Percentiles rank a stretch among this genome's conserved stretches.
These are phyloP conservation scores for Scleropages formosus DNA, from an alignment of 2,797 vertebrate species.

Conservation along the genomic window DNA sequence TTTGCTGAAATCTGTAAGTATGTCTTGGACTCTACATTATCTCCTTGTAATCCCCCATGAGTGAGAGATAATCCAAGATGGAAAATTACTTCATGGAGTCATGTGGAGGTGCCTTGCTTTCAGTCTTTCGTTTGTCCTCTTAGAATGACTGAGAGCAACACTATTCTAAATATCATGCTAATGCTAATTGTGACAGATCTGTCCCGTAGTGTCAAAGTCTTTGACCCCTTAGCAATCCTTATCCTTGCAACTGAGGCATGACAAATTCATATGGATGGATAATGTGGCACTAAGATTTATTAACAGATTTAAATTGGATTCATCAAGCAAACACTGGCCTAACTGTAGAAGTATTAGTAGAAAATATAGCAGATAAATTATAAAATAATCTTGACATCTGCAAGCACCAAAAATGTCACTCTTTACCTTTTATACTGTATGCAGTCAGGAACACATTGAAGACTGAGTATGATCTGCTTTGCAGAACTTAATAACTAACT, in stretches of 20 bases:
- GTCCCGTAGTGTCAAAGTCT: not conserved
- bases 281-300: not conserved
- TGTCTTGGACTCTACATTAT: not conserved
- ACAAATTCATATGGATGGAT: not conserved
- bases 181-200: not conserved
- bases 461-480: not conserved
- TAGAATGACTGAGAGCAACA: not conserved
- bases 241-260: not conserved
- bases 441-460: not conserved
- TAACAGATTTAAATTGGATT: constrained; percentile 12
- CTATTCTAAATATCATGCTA: not conserved
- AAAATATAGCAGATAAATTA: not conserved
- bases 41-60: too few relatives aligned
- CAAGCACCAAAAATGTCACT: constrained; percentile 4
- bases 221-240: not conserved
- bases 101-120: not conserved
- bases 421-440: not conserved
- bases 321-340: not conserved
- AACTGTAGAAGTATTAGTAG: not conserved
- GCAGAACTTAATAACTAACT: not conserved
- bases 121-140: not conserved
- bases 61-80: not conserved
- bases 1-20: not conserved
- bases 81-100: not conserved
- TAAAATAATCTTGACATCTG: not conserved